These are phyloP conservation scores for Machimus atricapillus DNA, from an alignment of 2,888 invertebrate species.

Conservation along the genomic window DNA sequence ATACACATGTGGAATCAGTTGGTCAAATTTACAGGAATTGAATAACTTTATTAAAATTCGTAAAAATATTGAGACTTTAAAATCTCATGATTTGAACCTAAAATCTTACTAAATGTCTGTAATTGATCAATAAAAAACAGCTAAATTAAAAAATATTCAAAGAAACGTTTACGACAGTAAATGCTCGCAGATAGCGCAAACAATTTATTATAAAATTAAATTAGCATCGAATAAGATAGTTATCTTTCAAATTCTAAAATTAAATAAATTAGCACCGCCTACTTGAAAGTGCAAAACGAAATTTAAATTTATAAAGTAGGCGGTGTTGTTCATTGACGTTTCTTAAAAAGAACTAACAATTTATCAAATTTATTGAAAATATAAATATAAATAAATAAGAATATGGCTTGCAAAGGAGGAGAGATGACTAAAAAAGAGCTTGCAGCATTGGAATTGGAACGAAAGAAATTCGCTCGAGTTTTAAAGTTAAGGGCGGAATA, in stretches of 20 bases:
- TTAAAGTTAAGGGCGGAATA: conserved; percentile 69
- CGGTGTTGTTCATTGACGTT: background rate
- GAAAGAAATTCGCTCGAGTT: conserved; percentile 54
- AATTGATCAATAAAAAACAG: too few species aligned
- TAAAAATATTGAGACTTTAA: too few species aligned
- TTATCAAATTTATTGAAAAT: background rate
- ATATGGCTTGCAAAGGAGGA: background rate
- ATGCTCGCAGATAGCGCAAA: too few species aligned
- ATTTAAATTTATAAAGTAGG: background rate
- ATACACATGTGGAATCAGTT: too few species aligned
- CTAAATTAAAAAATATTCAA: too few species aligned
- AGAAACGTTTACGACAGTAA: too few species aligned
- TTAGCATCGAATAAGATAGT: background rate
- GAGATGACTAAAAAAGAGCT: background rate
- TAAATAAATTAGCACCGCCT: background rate
- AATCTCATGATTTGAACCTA: too few species aligned
- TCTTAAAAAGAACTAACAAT: background rate
- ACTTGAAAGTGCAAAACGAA: background rate
- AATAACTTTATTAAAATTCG: too few species aligned
- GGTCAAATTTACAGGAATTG: too few species aligned
- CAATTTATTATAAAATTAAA: too few species aligned
- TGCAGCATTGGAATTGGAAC: background rate
- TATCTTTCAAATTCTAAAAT: background rate
- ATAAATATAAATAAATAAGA: background rate
- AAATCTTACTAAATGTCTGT: too few species aligned